Conservation (phyloP, 2,113 vertebrate genomes). For the Gallinago jamesoni region DNA sequence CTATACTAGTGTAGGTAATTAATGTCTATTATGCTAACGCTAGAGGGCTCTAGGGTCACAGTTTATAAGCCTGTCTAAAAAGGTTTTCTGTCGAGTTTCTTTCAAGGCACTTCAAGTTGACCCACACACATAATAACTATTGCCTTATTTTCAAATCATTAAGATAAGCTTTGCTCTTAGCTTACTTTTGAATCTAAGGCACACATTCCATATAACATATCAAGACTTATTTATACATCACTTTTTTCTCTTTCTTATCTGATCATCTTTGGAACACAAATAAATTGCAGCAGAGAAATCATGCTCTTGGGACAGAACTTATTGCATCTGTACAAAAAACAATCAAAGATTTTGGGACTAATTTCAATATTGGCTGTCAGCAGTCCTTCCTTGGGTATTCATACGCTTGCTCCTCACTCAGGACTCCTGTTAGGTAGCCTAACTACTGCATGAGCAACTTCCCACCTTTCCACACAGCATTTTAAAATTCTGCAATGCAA, state of each 20-base stretch:
- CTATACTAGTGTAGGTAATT: too few species aligned
- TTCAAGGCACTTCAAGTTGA: neutral
- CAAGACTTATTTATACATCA: neutral
- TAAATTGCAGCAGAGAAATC: neutral
- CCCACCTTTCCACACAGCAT: neutral
- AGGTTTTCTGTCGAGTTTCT: neutral
- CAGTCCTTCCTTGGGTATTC: neutral
- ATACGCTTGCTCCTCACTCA: neutral
- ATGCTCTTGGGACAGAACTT: neutral
- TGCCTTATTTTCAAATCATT: neutral
- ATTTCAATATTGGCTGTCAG: neutral
- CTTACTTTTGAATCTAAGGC: neutral
- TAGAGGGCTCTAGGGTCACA: constrained; percentile 26
- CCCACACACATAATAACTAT: neutral
- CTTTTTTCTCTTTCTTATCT: neutral
- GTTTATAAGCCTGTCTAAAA: neutral
- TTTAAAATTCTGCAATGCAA: neutral
- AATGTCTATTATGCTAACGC: neutral
- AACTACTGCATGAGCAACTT: neutral
- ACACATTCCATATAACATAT: neutral
- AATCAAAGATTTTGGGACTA: neutral
- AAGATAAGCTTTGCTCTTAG: neutral
- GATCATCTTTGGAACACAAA: neutral
- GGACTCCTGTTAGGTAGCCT: fast-evolving
- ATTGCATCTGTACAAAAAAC: neutral